phyloP scores from a whole-genome alignment of 2,797 vertebrate genomes.

The Emydoidea blandingii region DNA sequence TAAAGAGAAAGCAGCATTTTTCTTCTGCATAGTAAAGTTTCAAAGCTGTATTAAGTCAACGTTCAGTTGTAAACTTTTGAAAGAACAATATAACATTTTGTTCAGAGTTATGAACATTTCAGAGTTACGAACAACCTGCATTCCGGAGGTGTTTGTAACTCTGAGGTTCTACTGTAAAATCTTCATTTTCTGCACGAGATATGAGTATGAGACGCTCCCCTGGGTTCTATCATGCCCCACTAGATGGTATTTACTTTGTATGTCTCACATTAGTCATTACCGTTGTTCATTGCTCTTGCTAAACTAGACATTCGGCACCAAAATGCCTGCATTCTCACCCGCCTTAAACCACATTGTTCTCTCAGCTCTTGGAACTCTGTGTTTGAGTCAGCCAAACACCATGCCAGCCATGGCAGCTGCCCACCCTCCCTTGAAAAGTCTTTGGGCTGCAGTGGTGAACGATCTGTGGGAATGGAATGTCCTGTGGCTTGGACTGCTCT shows the following conservation, averaged over 20 bases:
- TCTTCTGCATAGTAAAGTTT: too few species aligned
- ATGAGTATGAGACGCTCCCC: neutral
- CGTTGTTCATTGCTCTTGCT: slow-evolving; percentile 25
- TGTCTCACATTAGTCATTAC: neutral
- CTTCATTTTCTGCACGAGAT: neutral
- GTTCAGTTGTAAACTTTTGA: too few species aligned
- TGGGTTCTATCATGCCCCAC: neutral
- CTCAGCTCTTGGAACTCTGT: neutral
- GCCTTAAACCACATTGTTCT: neutral
- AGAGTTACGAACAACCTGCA: too few species aligned
- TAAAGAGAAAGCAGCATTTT: too few species aligned
- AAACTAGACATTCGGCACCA: neutral
- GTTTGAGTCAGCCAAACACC: neutral
- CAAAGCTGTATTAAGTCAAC: too few species aligned
- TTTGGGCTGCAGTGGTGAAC: neutral
- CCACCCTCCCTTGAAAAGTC: neutral
- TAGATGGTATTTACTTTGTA: neutral
- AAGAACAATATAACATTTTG: too few species aligned
- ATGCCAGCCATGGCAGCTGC: neutral
- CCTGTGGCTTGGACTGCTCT: slow-evolving; percentile 11
- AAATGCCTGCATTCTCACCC: neutral
- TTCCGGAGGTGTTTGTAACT: too few species aligned
- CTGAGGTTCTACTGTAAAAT: too few species aligned
- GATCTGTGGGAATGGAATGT: neutral
- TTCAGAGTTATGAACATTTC: too few species aligned